Percentiles rank a stretch among this genome's conserved stretches.
Evolutionary conservation across 1,140 invertebrate species (phyloP).

Genomic region (Phymorhynchus buccinoides): DNA sequence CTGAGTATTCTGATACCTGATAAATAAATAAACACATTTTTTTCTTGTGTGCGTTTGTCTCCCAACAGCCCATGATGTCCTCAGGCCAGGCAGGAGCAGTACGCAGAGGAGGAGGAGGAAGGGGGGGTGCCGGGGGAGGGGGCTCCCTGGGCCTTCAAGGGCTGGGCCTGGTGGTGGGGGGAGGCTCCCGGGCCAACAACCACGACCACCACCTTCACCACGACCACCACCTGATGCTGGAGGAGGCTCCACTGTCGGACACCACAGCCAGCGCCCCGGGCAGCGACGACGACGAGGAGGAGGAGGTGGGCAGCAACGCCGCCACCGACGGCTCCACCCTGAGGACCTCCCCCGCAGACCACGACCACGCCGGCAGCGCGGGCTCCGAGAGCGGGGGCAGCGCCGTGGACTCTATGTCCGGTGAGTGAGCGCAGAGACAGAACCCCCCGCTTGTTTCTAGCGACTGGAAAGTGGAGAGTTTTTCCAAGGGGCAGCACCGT

Average conservation of each 20-base stretch:
- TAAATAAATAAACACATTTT: too few relatives aligned
- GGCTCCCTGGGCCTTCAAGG: slow-evolving; percentile 58
- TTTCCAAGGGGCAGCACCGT: too few relatives aligned
- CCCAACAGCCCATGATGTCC: not conserved
- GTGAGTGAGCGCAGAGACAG: too few relatives aligned
- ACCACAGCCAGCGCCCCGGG: slow-evolving; percentile 87
- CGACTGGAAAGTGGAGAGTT: too few relatives aligned
- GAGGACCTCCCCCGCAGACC: slow-evolving; percentile 89
- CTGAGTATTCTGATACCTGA: too few relatives aligned
- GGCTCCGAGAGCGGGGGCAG: slow-evolving; percentile 87
- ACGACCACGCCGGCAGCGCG: slow-evolving; percentile 78
- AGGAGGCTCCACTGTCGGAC: slow-evolving; percentile 77
- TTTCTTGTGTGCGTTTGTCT: too few relatives aligned
- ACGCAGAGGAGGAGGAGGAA: too few relatives aligned
- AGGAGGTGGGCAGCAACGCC: slow-evolving; percentile 90
- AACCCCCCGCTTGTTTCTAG: too few relatives aligned
- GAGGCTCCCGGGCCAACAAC: slow-evolving; percentile 12
- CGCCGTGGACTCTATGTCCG: slow-evolving; percentile 90
- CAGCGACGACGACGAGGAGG: slow-evolving; percentile 96
- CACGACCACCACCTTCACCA: too few relatives aligned
- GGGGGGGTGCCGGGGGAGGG: too few relatives aligned
- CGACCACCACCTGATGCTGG: slow-evolving; percentile 41
- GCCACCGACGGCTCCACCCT: slow-evolving; percentile 93
- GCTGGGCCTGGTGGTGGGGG: slow-evolving; percentile 50
- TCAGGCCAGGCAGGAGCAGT: too few relatives aligned